phyloP scores from a whole-genome alignment of 1,140 invertebrate species.

The Aphelenchoides avenae region DNA sequence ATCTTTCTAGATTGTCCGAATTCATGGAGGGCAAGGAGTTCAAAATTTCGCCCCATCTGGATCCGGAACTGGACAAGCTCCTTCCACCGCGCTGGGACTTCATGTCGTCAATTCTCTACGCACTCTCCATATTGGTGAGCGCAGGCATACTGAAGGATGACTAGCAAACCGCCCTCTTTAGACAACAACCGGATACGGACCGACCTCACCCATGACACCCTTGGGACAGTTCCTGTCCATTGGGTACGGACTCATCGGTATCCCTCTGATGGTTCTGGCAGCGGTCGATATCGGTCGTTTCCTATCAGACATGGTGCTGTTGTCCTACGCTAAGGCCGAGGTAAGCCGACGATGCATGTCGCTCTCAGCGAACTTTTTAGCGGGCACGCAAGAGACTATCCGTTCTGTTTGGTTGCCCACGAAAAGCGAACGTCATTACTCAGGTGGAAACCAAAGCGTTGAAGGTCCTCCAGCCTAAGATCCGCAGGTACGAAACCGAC shows the following conservation, averaged over 20 bases:
- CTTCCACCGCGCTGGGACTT: slow-evolving; percentile 45
- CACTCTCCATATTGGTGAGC: slow-evolving; percentile 53
- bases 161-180: slow-evolving; percentile 45
- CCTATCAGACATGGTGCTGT: slow-evolving; percentile 55
- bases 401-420: slow-evolving; percentile 13
- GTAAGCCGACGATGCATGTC: slow-evolving; percentile 4
- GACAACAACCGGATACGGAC: slow-evolving; percentile 64
- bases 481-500: too few species aligned
- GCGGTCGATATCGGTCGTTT: slow-evolving; percentile 58
- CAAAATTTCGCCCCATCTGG: slow-evolving; percentile 17
- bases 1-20: slow-evolving; percentile 37
- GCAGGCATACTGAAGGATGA: slow-evolving; percentile 48
- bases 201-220: slow-evolving; percentile 61
- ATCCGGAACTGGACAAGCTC: slow-evolving; percentile 32
- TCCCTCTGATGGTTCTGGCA: slow-evolving; percentile 63
- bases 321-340: slow-evolving; percentile 43
- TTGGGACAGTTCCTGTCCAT: slow-evolving; percentile 61
- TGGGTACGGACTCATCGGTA: slow-evolving; percentile 62
- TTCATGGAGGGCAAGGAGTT: slow-evolving; percentile 48
- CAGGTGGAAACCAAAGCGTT: slow-evolving; percentile 52
- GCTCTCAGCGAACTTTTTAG: slow-evolving; percentile 7
- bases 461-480: slow-evolving; percentile 29
- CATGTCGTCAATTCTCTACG: slow-evolving; percentile 54
- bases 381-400: slow-evolving; percentile 20
- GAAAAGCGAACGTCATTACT: slow-evolving; percentile 31